Evolutionary conservation across 2,888 invertebrate species (phyloP).

Genomic region (Tenthredo distinguenda): DNA sequence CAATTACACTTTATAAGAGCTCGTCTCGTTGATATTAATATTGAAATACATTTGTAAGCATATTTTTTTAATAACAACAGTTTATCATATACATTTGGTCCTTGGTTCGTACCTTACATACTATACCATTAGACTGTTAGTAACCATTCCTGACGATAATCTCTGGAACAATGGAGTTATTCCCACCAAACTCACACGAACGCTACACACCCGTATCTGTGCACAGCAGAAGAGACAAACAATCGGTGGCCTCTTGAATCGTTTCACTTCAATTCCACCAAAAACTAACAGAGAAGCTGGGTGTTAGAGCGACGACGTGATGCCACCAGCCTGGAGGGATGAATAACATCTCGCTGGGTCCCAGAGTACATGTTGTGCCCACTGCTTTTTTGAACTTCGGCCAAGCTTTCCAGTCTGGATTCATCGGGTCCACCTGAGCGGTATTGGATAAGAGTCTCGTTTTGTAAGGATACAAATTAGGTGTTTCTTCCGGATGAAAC

Average conservation of each 20-base stretch:
- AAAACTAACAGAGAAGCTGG: constrained; percentile 98
- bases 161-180: not conserved
- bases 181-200: not conserved
- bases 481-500: constrained; percentile 86
- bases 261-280: constrained; percentile 89
- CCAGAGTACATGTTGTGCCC: constrained; percentile 85
- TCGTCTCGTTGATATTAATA: not conserved
- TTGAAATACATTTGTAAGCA: constrained; percentile 7
- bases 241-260: not conserved
- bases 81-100: not conserved
- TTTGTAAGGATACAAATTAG: constrained; percentile 89
- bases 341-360: constrained; percentile 94
- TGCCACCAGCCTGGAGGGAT: constrained; percentile 99
- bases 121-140: not conserved
- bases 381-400: constrained; percentile 85
- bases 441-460: constrained; percentile 91
- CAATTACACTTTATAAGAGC: not conserved
- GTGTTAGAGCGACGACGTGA: constrained; percentile 91
- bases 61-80: constrained; percentile 19
- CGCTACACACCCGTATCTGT: not conserved
- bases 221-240: not conserved
- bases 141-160: not conserved
- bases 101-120: not conserved
- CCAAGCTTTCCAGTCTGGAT: constrained; percentile 86
- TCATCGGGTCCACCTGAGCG: constrained; percentile 92